Evolutionary conservation across 2,888 invertebrate species (phyloP).

Genomic region (Oasisia sp.): DNA sequence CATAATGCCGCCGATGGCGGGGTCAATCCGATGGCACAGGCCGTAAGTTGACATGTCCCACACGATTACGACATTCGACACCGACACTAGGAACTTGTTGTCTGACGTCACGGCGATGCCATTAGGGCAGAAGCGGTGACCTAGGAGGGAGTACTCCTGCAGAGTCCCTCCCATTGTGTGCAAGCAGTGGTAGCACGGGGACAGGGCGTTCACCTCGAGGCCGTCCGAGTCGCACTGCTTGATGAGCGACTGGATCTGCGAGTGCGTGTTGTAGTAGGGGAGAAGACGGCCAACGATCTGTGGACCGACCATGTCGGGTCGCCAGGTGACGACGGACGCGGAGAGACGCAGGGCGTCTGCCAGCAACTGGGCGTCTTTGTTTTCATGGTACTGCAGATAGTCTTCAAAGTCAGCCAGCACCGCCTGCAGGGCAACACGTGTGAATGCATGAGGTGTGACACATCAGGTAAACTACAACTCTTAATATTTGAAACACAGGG

Average conservation of each 20-base stretch:
- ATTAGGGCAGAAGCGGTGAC: conserved; percentile 89
- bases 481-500: background rate
- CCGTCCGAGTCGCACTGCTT: conserved; percentile 92
- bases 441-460: no score
- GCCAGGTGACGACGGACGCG: conserved; percentile 89
- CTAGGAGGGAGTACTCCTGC: conserved; percentile 93
- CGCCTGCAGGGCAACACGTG: conserved; percentile 23
- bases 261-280: conserved; percentile 88
- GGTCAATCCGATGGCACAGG: conserved; percentile 86
- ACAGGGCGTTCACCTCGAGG: conserved; percentile 71
- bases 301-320: conserved; percentile 95
- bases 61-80: conserved; percentile 95
- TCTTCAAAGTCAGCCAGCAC: conserved; percentile 96
- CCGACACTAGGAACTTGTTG: conserved; percentile 82
- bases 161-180: conserved; percentile 99
- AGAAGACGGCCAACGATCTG: conserved; percentile 91
- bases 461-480: background rate
- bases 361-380: conserved; percentile 64
- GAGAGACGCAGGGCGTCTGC: conserved; percentile 77
- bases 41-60: conserved; percentile 97
- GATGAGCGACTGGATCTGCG: conserved; percentile 86
- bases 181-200: conserved; percentile 93
- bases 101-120: conserved; percentile 62
- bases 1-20: conserved; percentile 86
- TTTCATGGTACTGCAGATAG: conserved; percentile 68